Evolutionary conservation across 2,113 vertebrate genomes (phyloP).

Genomic region (cat (Felis catus)): DNA sequence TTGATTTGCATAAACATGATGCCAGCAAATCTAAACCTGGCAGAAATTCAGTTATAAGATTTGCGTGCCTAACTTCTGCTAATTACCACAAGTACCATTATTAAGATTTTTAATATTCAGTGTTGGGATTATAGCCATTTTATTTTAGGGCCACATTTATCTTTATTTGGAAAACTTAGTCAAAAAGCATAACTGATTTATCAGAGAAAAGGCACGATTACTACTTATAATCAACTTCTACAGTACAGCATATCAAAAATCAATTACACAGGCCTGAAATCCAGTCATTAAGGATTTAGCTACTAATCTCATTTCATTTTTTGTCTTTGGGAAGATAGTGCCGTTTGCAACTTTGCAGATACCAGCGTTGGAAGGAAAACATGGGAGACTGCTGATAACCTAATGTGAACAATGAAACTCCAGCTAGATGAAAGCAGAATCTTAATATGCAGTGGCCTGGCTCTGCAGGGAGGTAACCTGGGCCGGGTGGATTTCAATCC

Average conservation of each 20-base stretch:
- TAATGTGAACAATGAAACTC: conserved; percentile 54
- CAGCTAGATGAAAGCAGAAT: conserved; percentile 62
- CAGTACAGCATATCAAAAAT: conserved; percentile 83
- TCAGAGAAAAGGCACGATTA: conserved; percentile 71
- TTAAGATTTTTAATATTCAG: conserved; percentile 84
- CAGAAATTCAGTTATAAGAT: conserved; percentile 84
- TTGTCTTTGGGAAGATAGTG: conserved; percentile 73
- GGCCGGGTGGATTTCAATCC: not conserved
- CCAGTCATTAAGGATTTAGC: conserved; percentile 83
- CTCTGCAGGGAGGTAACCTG: conserved; percentile 16
- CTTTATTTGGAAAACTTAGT: conserved; percentile 83
- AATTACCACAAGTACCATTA: conserved; percentile 86
- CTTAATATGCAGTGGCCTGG: not conserved
- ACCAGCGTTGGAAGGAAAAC: conserved; percentile 63
- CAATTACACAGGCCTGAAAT: conserved; percentile 83
- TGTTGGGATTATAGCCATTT: conserved; percentile 83
- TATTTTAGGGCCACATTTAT: conserved; percentile 80
- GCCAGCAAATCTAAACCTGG: conserved; percentile 85
- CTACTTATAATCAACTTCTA: conserved; percentile 82
- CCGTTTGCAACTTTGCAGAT: conserved; percentile 67
- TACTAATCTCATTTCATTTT: conserved; percentile 82
- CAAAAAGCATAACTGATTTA: conserved; percentile 78
- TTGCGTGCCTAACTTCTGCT: conserved; percentile 84
- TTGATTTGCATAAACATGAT: conserved; percentile 89
- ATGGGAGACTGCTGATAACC: conserved; percentile 68